Base-by-base conservation (phyloP, 2,113 vertebrate species). In the Sinocyclocheilus anshuiensis region DNA sequence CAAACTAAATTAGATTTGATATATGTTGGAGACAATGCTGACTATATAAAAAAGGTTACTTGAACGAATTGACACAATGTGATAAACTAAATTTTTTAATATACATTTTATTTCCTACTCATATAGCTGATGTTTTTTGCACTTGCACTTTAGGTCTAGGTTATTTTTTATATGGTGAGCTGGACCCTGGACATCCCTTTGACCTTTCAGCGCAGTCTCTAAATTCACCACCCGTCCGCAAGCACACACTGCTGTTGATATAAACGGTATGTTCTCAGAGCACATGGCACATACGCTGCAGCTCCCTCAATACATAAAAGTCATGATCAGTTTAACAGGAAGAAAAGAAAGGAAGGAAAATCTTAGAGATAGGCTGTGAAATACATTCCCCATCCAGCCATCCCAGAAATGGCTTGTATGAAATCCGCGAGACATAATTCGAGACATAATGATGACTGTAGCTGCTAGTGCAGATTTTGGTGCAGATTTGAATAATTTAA, bases 161-260 rank as follows among this genome's bases (percentile, higher is more conserved):
- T 72, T 71, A 26, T 63, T 79, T 71, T 71, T 59, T 6, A 42
- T 57, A 48, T 42, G 11, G 67, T 22, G 82, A 33, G n/a, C 4
- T 20, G 67, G 72, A 65, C 61, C 29, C 83, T 77, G 67, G 1
- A 80, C 33, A 45, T 50, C 89, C 89, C 91, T 93, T 84, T 93
- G 91, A 93, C 93, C 90, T 93, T 94, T 89, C 80, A 91, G 76
- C 82, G n/a, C 79, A 90, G 90, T 69, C 91, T 93, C 94, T 93
- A 95, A 93, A 96, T 95, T 95, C 94, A 92, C 87, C 94, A 94
- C 89, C 72, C n/a, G 57, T 55, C 90, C 86, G 93, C 88, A 90
- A 92, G 86, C 55, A 92, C 90, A 87, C 83, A 86, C 76, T 42
- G 77, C 77, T 75, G 57, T 45, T 88, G 90, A 91, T 88, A 72